Percentiles rank a stretch among this genome's conserved stretches.
phyloP scores from a whole-genome alignment of 2,113 vertebrate genomes.

The Aphyosemion australe region DNA sequence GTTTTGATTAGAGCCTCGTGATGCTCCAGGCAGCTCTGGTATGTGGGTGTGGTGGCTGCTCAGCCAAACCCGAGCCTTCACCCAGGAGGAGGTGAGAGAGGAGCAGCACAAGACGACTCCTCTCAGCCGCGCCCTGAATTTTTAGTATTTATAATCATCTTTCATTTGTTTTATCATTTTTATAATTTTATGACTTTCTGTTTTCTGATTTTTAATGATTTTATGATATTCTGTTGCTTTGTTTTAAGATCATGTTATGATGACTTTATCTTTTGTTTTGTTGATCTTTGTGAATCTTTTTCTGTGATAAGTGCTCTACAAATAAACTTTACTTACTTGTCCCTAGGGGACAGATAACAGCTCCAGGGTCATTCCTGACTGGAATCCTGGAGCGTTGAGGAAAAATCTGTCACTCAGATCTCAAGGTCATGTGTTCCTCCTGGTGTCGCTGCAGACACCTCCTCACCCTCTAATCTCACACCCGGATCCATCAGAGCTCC shows the following conservation, averaged over 20 bases:
- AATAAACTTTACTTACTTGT: too few species aligned
- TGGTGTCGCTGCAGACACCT: conserved; percentile 7
- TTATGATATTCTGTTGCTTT: too few species aligned
- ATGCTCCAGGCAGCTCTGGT: conserved; percentile 22
- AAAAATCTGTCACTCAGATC: conserved; percentile 27
- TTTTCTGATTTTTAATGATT: too few species aligned
- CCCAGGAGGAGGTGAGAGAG: conserved; percentile 17
- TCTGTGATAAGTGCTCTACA: too few species aligned
- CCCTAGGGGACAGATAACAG: conserved; percentile 1
- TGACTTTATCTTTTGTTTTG: too few species aligned
- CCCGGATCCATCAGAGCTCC: too few species aligned
- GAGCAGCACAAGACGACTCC: conserved; percentile 52
- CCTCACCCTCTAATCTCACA: too few species aligned
- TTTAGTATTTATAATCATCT: too few species aligned
- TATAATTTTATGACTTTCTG: too few species aligned
- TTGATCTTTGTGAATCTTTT: too few species aligned
- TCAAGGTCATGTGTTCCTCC: conserved; percentile 49
- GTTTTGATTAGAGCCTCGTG: not conserved
- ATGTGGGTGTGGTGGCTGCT: conserved; percentile 48
- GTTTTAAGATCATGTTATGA: too few species aligned
- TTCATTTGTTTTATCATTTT: too few species aligned
- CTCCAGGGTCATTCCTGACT: not conserved
- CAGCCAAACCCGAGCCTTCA: conserved; percentile 1
- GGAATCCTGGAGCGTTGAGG: not conserved
- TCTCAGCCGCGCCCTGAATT: conserved; percentile 41